Conservation (phyloP, 2,888 invertebrate genomes). For the Electrophaes corylata region DNA sequence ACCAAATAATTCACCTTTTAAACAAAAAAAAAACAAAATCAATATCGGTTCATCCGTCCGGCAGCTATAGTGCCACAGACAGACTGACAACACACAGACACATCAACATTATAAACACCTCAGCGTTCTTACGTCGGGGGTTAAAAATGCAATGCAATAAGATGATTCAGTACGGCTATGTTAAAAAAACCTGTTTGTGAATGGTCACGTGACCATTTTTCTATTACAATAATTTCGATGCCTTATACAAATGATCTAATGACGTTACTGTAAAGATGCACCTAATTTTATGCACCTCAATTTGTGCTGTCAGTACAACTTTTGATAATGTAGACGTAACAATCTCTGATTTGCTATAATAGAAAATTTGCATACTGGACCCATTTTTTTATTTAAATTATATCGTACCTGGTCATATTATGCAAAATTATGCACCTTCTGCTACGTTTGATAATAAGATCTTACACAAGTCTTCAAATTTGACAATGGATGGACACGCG, state of each 20-base stretch:
- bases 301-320: not conserved
- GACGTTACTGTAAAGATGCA: not conserved
- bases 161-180: no score
- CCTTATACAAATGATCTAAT: not conserved
- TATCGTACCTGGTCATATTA: conserved; percentile 1
- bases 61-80: no score
- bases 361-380: conserved; percentile 2
- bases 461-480: conserved; percentile 11
- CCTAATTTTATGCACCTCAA: conserved; percentile 5
- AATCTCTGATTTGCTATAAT: not conserved
- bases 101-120: no score
- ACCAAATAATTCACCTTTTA: no score
- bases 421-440: conserved; percentile 21
- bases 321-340: not conserved
- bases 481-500: conserved; percentile 18
- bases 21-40: no score
- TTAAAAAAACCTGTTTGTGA: no score
- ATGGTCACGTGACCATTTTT: conserved; percentile 1
- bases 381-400: not conserved
- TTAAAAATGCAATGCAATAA: no score
- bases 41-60: no score
- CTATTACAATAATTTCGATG: not conserved
- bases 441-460: not conserved
- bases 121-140: no score
- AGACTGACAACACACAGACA: no score